Base-by-base conservation (phyloP, 2,888 invertebrate genomes). In the Aricia artaxerxes region DNA sequence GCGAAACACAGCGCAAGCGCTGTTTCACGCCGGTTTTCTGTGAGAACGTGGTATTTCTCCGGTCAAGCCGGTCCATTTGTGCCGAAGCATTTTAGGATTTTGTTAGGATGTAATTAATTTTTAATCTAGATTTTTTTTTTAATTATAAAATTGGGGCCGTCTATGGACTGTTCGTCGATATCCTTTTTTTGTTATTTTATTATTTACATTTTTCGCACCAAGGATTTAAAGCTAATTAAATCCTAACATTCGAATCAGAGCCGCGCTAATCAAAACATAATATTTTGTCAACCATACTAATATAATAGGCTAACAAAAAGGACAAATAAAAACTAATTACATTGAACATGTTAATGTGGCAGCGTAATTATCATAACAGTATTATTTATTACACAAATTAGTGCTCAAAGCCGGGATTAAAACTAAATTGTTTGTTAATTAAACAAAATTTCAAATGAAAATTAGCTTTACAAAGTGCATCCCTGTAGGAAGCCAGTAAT, bases 391-490 rank as follows among this genome's bases (percentile, higher is more conserved):
- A 38, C 69, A 69, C 69, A 38, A 69, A 69, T 69, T 35, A 69
- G 16, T 16, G 35, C 24, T 69, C 69, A 69, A 64, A 64, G 69
- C 64, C 35, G 35, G 35, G 16, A 69, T 38, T 69, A 69, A 69
- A 69, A 69, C 69, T 38, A 35, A 69, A 69, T 35, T 35, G 69
- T 69, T 69, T 69, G 69, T 69, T 69, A 69, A 69, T 69, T 69
- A 69, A 69, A 38, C 35, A 69, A 69, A 38, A 35, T 69, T 69
- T 69, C 13, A 69, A 69, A 69, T 69, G 35, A 69, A 38, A 69
- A 69, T 69, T 35, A 69, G 69, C 69, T 35, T 35, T 69, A 69
- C 69, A 69, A 69, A 35, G 69, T 35, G 69, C 3, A 69, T 38
- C 35, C 69, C 31, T 11, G 24, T 60, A 24, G 24, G n/a, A 24